phyloP scores from a whole-genome alignment of 2,888 invertebrate species.

The Incurvaria masculella region DNA sequence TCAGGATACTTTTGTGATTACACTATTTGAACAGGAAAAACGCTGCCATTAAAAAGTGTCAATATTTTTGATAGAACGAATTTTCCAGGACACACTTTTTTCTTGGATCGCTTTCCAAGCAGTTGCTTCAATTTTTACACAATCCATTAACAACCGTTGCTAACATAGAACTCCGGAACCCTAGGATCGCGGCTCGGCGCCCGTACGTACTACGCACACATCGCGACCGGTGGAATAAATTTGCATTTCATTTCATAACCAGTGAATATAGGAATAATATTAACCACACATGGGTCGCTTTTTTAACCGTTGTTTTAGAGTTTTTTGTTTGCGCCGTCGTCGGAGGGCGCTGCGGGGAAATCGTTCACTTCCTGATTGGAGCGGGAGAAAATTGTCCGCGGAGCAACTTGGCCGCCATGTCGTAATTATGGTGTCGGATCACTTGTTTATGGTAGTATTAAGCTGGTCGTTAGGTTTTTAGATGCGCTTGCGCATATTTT shows the following conservation, averaged over 20 bases:
- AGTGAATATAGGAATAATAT: conserved; percentile 52
- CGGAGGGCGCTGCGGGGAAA: background rate
- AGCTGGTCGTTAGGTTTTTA: background rate
- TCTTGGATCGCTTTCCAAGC: no score
- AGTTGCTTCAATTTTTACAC: no score
- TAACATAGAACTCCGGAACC: no score
- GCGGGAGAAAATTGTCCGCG: background rate
- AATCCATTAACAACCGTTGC: no score
- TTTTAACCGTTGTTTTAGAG: conserved; percentile 42
- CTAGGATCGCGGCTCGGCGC: background rate
- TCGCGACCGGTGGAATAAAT: conserved; percentile 26
- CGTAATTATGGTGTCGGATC: background rate
- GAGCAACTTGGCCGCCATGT: no score
- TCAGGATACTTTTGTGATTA: no score
- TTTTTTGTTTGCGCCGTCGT: conserved; percentile 23
- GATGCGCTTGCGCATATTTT: background rate
- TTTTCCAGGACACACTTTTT: no score
- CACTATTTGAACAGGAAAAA: no score
- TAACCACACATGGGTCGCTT: conserved; percentile 48
- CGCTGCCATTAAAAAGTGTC: no score
- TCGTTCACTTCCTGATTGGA: background rate
- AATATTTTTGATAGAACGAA: no score
- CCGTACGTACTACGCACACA: conserved; percentile 23
- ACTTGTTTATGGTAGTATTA: background rate
- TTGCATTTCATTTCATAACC: conserved; percentile 55